Evolutionary conservation across 2,797 vertebrate genomes (phyloP).

Genomic region (Hipposideros larvatus): DNA sequence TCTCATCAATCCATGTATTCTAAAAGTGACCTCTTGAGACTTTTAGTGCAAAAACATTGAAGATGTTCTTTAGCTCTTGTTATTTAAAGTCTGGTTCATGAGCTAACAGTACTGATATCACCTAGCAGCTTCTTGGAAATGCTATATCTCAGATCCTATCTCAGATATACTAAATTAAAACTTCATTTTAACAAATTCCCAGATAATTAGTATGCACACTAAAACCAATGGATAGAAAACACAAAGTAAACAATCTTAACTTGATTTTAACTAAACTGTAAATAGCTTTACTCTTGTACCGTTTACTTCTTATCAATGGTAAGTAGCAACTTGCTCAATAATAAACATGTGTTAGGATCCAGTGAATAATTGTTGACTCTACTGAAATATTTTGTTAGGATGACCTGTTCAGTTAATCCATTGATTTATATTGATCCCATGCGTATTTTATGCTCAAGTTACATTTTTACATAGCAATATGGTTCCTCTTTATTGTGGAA

Average conservation of each 20-base stretch:
- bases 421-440: neutral
- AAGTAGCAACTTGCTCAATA: neutral
- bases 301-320: neutral
- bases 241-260: neutral
- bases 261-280: neutral
- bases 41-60: neutral
- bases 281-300: neutral
- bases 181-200: neutral
- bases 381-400: neutral
- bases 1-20: neutral
- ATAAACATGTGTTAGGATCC: neutral
- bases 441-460: neutral
- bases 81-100: neutral
- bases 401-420: neutral
- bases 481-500: neutral
- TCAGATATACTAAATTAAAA: neutral
- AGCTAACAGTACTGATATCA: neutral
- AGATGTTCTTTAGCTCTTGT: neutral
- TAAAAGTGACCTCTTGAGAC: neutral
- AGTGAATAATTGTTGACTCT: neutral
- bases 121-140: neutral
- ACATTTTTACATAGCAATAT: neutral
- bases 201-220: neutral
- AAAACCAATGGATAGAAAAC: neutral
- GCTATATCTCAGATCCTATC: neutral